These are phyloP conservation scores for Bradypus variegatus DNA, from an alignment of 2,797 vertebrate genomes.

Conservation along the genomic window DNA sequence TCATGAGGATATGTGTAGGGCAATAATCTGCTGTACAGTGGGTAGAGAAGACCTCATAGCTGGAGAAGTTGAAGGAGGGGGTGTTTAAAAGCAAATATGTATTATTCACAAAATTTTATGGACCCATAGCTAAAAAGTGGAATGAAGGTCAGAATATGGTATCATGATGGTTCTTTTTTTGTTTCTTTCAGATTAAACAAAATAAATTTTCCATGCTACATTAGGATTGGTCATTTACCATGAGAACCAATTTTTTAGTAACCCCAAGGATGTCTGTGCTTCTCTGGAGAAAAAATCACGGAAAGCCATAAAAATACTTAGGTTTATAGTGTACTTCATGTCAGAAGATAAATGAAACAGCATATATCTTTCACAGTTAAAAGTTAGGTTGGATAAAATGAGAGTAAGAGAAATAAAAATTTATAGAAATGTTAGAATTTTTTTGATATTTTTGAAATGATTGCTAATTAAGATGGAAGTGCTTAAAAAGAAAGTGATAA, in stretches of 20 bases:
- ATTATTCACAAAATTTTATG: background rate
- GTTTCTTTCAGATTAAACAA: background rate
- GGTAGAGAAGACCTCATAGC: rapidly evolving
- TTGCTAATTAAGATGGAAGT: background rate
- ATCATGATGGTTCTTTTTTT: background rate
- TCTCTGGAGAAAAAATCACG: background rate
- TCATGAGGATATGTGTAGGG: background rate
- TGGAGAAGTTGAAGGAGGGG: background rate
- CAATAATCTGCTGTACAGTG: background rate
- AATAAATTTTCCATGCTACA: background rate
- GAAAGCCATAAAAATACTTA: background rate
- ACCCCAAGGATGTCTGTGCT: background rate
- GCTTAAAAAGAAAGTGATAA: background rate
- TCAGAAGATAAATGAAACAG: background rate
- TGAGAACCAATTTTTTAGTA: background rate
- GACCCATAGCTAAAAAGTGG: background rate
- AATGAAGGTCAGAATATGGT: background rate
- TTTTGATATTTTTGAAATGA: background rate
- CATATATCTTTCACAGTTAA: background rate
- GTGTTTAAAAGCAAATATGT: background rate
- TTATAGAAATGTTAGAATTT: background rate
- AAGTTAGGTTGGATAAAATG: background rate
- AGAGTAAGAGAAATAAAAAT: background rate
- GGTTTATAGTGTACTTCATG: background rate
- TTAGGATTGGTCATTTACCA: background rate